Percentiles rank a stretch among this genome's conserved stretches.
Conservation (phyloP, 2,888 invertebrate genomes). For the Dicyrtomina minuta region DNA sequence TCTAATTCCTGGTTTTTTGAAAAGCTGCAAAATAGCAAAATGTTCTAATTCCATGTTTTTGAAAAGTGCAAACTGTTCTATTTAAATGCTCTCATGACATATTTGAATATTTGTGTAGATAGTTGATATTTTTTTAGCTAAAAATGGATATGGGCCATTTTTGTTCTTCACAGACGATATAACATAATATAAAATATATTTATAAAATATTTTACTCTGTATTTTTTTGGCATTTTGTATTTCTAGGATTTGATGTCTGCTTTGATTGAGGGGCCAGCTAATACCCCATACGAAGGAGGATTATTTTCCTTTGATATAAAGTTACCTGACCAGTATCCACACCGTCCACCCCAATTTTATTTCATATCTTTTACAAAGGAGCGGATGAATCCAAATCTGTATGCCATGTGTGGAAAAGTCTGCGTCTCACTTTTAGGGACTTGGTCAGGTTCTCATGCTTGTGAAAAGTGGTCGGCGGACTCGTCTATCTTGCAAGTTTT, state of each 20-base stretch:
- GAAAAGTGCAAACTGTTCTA: too few species aligned
- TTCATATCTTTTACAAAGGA: conserved; percentile 90
- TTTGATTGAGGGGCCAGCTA: conserved; percentile 86
- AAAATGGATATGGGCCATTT: too few species aligned
- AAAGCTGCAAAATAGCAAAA: too few species aligned
- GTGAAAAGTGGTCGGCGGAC: conserved; percentile 82
- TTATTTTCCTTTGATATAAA: conserved; percentile 93
- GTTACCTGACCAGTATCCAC: conserved; percentile 84
- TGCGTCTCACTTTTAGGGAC: conserved; percentile 93
- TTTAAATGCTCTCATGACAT: too few species aligned
- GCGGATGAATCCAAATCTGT: conserved; percentile 90
- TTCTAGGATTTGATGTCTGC: conserved; percentile 76
- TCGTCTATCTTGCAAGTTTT: conserved; percentile 85
- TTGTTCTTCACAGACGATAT: too few species aligned
- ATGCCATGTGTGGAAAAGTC: conserved; percentile 83
- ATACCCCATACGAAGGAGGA: conserved; percentile 93
- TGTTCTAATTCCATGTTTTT: too few species aligned
- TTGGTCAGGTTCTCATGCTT: conserved; percentile 90
- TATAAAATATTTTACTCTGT: too few species aligned
- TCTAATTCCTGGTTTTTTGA: too few species aligned
- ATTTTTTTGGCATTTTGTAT: too few species aligned
- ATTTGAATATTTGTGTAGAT: too few species aligned
- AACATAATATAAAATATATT: too few species aligned
- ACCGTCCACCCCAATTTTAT: conserved; percentile 84
- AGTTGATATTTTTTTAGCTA: too few species aligned